Percentiles rank a stretch among this genome's conserved stretches.
Conservation (phyloP, 2,888 invertebrate genomes). For the Oxytorus armatus region DNA sequence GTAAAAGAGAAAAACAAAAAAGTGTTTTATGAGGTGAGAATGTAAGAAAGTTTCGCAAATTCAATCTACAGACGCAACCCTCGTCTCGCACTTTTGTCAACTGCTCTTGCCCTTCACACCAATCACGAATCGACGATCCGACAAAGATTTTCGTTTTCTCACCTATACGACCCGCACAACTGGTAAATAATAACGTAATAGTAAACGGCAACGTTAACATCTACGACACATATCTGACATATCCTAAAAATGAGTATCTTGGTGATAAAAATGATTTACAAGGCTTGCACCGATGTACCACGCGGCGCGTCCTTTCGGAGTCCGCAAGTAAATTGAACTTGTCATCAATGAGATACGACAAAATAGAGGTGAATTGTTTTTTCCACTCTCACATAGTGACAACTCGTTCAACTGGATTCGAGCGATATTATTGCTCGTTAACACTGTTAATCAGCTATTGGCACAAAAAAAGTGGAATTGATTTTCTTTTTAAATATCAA, state of each 20-base stretch:
- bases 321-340: not conserved
- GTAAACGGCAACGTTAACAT: conserved; percentile 57
- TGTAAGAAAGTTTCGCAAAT: conserved; percentile 10
- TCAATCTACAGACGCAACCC: conserved; percentile 35
- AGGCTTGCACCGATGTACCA: conserved; percentile 73
- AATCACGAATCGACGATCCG: conserved; percentile 39
- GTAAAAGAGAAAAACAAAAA: conserved; percentile 25
- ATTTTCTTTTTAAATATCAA: too few relatives aligned
- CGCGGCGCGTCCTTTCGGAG: conserved; percentile 26
- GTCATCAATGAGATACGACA: not conserved
- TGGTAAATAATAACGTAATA: conserved; percentile 28
- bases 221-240: conserved; percentile 59
- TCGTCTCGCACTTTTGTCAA: conserved; percentile 51
- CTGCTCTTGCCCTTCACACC: conserved; percentile 33
- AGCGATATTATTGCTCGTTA: too few relatives aligned
- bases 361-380: not conserved
- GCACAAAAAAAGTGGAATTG: too few relatives aligned
- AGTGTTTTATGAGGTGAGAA: not conserved
- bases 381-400: not conserved
- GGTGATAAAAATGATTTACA: conserved; percentile 82
- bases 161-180: conserved; percentile 28
- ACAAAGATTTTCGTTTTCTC: conserved; percentile 21
- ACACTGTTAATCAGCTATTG: too few relatives aligned
- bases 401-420: not conserved
- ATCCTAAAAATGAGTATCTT: conserved; percentile 80